A percentile compares a stretch with the other conserved stretches of the same genome.
Conservation (phyloP, 2,113 vertebrate species). For the Axis porcinus region DNA sequence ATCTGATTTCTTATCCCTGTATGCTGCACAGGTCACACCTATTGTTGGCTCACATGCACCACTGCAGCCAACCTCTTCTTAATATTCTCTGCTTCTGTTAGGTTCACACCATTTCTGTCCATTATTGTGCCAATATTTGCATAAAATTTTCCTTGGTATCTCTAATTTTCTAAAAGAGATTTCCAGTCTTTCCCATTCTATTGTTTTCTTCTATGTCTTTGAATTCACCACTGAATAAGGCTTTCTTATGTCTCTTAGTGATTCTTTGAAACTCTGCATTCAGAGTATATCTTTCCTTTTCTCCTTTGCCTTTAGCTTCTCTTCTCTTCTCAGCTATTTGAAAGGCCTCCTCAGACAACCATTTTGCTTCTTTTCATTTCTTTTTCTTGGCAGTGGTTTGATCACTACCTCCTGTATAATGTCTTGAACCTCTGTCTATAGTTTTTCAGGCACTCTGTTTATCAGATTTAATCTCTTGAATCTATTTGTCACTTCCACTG, state of each 20-base stretch:
- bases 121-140: neutral
- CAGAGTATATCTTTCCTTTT: neutral
- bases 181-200: neutral
- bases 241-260: neutral
- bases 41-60: accelerated
- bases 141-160: neutral
- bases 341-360: neutral
- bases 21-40: neutral
- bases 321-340: neutral
- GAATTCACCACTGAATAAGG: neutral
- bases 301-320: neutral
- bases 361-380: neutral
- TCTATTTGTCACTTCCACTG: neutral
- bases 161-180: neutral
- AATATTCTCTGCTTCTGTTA: neutral
- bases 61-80: neutral
- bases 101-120: neutral
- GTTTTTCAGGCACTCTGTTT: neutral
- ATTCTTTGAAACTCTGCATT: neutral
- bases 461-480: neutral
- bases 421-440: neutral
- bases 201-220: neutral
- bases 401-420: neutral
- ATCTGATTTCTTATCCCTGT: neutral
- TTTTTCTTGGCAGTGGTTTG: neutral